A percentile compares a stretch with the other conserved stretches of the same genome.
Evolutionary conservation across 2,113 vertebrate genomes (phyloP).

Genomic region (Bucco capensis): DNA sequence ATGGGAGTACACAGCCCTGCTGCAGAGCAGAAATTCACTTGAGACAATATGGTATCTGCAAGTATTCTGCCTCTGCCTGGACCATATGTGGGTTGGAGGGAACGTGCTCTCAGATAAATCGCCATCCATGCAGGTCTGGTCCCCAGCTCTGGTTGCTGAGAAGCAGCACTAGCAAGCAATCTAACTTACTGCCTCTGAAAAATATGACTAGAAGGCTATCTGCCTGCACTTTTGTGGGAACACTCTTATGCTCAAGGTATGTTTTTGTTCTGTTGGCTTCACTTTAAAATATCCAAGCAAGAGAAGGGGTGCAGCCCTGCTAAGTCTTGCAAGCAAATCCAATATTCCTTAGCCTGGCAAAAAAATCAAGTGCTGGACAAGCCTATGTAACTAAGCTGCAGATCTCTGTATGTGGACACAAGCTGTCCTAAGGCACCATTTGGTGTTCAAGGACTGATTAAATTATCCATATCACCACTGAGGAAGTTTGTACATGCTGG

Average conservation of each 20-base stretch:
- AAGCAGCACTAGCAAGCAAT: neutral
- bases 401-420: neutral
- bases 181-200: neutral
- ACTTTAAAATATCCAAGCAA: neutral
- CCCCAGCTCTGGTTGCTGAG: neutral
- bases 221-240: neutral
- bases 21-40: slow-evolving; percentile 15
- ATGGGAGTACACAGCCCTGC: neutral
- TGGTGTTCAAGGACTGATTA: neutral
- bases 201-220: neutral
- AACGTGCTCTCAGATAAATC: slow-evolving; percentile 31
- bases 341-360: neutral
- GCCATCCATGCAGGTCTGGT: neutral
- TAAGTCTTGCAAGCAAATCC: neutral
- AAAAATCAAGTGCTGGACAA: neutral
- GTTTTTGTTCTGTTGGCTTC: neutral
- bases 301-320: neutral
- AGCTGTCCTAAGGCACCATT: neutral
- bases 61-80: neutral
- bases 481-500: neutral
- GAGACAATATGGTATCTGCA: slow-evolving; percentile 43
- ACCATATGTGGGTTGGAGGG: slow-evolving; percentile 26
- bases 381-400: neutral
- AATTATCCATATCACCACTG: neutral
- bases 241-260: neutral